A percentile compares a stretch with the other conserved stretches of the same genome.
Conservation (phyloP, 2,113 vertebrate genomes). For the Coryphaenoides rupestris region DNA sequence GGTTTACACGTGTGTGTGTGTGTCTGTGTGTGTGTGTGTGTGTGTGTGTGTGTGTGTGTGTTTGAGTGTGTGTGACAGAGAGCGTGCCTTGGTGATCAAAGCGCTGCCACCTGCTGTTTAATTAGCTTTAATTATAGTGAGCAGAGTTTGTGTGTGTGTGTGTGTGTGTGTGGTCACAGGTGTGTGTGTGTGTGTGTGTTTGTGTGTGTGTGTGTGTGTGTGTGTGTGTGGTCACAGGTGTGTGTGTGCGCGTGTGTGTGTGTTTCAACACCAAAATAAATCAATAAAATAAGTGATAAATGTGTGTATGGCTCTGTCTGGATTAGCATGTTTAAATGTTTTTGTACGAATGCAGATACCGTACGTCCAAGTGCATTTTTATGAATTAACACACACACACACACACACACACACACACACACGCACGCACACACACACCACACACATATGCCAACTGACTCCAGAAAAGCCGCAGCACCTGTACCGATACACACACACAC, state of each 20-base stretch:
- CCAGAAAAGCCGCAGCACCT: constrained; percentile 12
- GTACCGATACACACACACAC: constrained; percentile 9
- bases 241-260: too few relatives aligned
- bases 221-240: not conserved
- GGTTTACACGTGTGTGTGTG: constrained; percentile 1
- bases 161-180: too few relatives aligned
- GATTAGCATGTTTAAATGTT: not conserved
- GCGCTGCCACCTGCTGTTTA: constrained; percentile 33
- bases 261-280: not conserved
- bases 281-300: too few relatives aligned
- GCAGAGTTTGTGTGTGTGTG: constrained; percentile 5
- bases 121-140: constrained; percentile 18
- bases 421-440: too few relatives aligned
- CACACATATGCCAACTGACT: constrained; percentile 32
- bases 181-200: not conserved
- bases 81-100: not conserved
- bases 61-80: constrained; percentile 1
- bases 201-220: not conserved
- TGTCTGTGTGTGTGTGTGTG: constrained; percentile 19
- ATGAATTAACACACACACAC: not conserved
- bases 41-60: constrained; percentile 4
- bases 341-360: not conserved
- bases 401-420: too few relatives aligned
- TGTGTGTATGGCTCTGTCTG: not conserved
- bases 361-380: too few relatives aligned